Evolutionary conservation across 1,140 invertebrate genomes (phyloP), one percentile per base, ranked within the genome.

Genomic region (Drosophila rhopaloa): DNA sequence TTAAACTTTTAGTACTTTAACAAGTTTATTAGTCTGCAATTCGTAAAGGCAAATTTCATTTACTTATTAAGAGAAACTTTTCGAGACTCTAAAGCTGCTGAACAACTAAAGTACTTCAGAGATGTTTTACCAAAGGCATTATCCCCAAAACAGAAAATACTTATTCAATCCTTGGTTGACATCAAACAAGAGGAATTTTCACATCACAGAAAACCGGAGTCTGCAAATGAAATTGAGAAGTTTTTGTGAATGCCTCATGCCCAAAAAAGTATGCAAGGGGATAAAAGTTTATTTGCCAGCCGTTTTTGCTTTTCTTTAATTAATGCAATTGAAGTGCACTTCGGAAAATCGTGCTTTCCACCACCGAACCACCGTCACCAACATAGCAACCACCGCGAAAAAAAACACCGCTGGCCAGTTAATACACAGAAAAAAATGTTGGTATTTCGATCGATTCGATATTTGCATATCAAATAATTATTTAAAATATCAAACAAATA

Each of bases 301-400:
- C 40, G 57, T 48, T 66, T 67, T 82, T 60, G 70, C 62, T 68
- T 65, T 65, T 40, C 72, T 88, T 72, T 79, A 83, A 89, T 89
- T 76, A 89, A 89, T 88, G 83, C 83, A 88, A 71, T 80, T 89
- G 72, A 89, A 88, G 84, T 88, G 83, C 83, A 88, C 83, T 86
- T 86, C 48, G 55, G 53, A 47, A 61, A 81, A 72, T 68, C 76
- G 67, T 66, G 51, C 46, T 86, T 86, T 82, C 56, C 61, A 75
- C 81, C 80, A 65, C 54, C 60, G 10, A 48, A 40, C n/a, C 50
- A 16, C 0, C 29, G 40, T 46, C 48, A 59, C 29, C 60, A 29
- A 8, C 59, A 43, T 24, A 53, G 44, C 62, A 56, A 72, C 57
- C 47, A 66, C 55, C 60, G 10, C 59, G 7, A 38, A 19, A 43